phyloP scores from a whole-genome alignment of 2,888 invertebrate species.

The Monochamus alternatus region DNA sequence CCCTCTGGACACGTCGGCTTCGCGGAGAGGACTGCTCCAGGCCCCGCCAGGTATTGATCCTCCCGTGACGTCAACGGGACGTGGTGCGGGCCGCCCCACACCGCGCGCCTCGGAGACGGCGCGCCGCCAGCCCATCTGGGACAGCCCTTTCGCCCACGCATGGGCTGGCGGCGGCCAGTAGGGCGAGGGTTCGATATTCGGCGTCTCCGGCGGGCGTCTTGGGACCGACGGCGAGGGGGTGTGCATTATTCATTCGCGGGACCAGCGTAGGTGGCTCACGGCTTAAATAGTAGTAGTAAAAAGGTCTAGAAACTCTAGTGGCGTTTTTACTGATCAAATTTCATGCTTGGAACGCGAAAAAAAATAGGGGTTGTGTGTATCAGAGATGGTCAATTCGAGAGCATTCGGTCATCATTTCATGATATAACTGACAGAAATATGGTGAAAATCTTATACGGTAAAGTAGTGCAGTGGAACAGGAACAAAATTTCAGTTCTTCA shows the following conservation, averaged over 20 bases:
- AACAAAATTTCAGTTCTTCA: too few species aligned
- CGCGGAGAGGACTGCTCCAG: constrained; percentile 65
- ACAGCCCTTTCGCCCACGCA: constrained; percentile 57
- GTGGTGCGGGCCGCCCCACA: constrained; percentile 36
- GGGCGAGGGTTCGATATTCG: constrained; percentile 38
- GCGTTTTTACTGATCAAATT: too few species aligned
- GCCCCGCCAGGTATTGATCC: constrained; percentile 68
- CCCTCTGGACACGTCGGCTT: constrained; percentile 60
- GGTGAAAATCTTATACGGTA: too few species aligned
- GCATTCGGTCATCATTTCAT: too few species aligned
- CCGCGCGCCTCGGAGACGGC: constrained; percentile 51
- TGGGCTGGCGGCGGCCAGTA: constrained; percentile 55
- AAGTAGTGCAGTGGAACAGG: too few species aligned
- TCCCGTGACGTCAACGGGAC: constrained; percentile 66
- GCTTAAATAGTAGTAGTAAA: background rate
- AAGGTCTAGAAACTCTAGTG: background rate
- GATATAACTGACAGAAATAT: too few species aligned
- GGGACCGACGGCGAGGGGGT: background rate
- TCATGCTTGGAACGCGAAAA: too few species aligned
- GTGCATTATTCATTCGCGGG: background rate
- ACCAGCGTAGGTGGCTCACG: background rate
- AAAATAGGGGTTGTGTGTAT: too few species aligned
- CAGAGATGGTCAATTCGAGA: too few species aligned
- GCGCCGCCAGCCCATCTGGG: constrained; percentile 52
- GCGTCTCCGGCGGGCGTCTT: background rate